A percentile compares a stretch with the other conserved stretches of the same genome.
Evolutionary conservation across 2,888 invertebrate genomes (phyloP).

Genomic region (Iphiclides podalirius): DNA sequence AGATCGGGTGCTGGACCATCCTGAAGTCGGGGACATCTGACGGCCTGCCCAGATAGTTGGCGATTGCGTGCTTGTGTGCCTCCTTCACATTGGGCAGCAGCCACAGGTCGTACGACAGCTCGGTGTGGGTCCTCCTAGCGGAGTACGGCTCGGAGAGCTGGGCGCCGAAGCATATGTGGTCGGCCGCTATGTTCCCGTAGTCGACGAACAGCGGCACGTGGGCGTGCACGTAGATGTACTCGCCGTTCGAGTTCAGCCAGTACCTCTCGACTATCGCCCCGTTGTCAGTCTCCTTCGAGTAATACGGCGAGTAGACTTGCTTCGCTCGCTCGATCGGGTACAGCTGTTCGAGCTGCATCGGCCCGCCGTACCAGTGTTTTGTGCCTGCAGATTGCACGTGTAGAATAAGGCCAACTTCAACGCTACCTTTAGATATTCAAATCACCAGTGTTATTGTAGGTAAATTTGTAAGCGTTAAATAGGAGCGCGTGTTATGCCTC

Average conservation of each 20-base stretch:
- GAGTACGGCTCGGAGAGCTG: slow-evolving; percentile 79
- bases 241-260: slow-evolving; percentile 87
- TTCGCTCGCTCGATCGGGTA: slow-evolving; percentile 81
- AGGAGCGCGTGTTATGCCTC: no score
- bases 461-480: no score
- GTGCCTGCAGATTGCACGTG: slow-evolving; percentile 34
- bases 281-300: slow-evolving; percentile 74
- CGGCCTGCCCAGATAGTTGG: slow-evolving; percentile 82
- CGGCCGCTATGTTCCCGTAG: slow-evolving; percentile 78
- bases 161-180: slow-evolving; percentile 80
- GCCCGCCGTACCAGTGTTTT: slow-evolving; percentile 85
- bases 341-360: slow-evolving; percentile 78
- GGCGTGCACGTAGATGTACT: slow-evolving; percentile 82
- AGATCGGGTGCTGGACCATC: slow-evolving; percentile 89
- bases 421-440: no score
- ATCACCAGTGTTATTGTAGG: no score
- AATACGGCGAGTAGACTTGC: slow-evolving; percentile 75
- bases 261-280: slow-evolving; percentile 83
- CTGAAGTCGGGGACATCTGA: slow-evolving; percentile 80
- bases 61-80: slow-evolving; percentile 83
- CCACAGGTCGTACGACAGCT: slow-evolving; percentile 82
- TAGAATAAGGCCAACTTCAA: no score
- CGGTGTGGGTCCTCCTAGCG: slow-evolving; percentile 47
- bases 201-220: slow-evolving; percentile 85
- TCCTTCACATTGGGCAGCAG: slow-evolving; percentile 76